Percentiles rank a stretch among this genome's conserved stretches.
These are phyloP conservation scores for Limnephilus lunatus DNA, from an alignment of 2,888 invertebrate species.

Conservation along the genomic window DNA sequence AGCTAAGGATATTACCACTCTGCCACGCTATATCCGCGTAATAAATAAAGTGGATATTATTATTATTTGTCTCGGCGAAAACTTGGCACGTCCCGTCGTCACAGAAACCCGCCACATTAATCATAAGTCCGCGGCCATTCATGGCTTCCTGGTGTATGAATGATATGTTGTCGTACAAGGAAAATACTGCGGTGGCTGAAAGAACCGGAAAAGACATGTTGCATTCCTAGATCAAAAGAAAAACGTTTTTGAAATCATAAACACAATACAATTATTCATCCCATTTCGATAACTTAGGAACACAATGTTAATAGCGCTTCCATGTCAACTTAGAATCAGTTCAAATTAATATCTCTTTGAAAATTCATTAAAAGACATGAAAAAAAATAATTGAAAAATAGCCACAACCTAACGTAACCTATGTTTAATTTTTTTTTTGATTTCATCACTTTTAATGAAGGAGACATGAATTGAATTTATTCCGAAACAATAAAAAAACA, in stretches of 20 bases:
- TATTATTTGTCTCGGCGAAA: background rate
- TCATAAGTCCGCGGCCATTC: background rate
- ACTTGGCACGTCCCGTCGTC: background rate
- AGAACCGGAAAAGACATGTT: background rate
- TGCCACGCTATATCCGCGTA: background rate
- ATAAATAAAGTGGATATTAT: background rate
- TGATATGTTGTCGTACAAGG: background rate
- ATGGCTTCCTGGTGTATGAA: background rate
- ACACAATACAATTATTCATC: background rate
- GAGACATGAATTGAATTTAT: no score
- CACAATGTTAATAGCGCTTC: no score
- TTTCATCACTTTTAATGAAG: no score
- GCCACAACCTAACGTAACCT: no score
- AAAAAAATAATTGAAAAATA: no score
- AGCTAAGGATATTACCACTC: background rate
- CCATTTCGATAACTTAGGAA: background rate
- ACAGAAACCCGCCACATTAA: background rate
- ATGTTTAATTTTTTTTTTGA: no score
- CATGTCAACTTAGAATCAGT: no score
- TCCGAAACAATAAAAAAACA: no score
- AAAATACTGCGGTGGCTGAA: background rate
- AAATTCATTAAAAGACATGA: no score
- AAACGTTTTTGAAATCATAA: background rate
- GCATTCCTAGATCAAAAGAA: background rate
- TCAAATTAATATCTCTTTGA: no score